Conservation (phyloP, 2,113 vertebrate species). For the Trogon melanurus region DNA sequence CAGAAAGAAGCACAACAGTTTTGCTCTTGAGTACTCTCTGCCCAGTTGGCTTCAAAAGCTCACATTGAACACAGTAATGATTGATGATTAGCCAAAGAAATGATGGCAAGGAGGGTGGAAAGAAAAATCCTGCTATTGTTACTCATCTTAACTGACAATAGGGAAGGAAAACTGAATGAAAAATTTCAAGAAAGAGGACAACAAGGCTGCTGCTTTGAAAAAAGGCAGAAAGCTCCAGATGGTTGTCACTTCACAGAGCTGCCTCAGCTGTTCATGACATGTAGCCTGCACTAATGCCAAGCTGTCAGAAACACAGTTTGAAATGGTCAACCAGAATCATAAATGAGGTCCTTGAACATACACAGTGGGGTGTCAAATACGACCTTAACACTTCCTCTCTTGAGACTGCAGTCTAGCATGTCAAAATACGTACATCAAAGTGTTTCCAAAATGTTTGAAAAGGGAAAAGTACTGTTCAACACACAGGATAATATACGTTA, state of each 20-base stretch:
- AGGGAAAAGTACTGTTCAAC: neutral
- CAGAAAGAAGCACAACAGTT: neutral
- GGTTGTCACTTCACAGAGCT: conserved; percentile 28
- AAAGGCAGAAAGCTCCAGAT: conserved; percentile 35
- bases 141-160: neutral
- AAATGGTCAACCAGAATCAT: conserved; percentile 14
- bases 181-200: neutral
- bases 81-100: neutral
- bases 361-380: neutral
- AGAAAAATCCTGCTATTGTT: neutral
- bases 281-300: neutral
- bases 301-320: conserved; percentile 30
- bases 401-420: neutral
- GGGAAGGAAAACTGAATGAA: neutral
- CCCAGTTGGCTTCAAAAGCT: neutral
- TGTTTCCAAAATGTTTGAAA: neutral
- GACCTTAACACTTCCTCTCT: neutral
- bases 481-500: neutral
- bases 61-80: neutral
- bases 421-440: neutral
- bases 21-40: neutral
- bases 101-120: neutral
- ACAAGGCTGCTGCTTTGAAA: neutral
- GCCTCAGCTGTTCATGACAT: conserved; percentile 15
- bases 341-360: neutral